Conservation (phyloP, 2,888 invertebrate species). For the Caenorhabditis zanzibari region DNA sequence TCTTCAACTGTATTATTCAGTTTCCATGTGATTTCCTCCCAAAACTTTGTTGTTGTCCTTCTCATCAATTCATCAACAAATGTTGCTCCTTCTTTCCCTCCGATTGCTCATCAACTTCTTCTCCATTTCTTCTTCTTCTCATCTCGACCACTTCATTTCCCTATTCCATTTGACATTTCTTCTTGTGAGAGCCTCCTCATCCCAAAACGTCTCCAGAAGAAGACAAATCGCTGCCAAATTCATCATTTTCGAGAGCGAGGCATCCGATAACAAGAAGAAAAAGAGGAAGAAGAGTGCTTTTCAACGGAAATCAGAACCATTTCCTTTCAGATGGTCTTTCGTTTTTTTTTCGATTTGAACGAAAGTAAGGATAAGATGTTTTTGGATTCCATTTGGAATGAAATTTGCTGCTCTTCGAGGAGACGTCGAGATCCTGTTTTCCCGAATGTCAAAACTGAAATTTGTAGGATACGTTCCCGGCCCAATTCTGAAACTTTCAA, state of each 20-base stretch:
- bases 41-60: slow-evolving; percentile 1
- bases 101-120: slow-evolving; percentile 18
- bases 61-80: slow-evolving; percentile 28
- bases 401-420: too few species aligned
- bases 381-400: neutral
- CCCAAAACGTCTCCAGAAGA: slow-evolving; percentile 52
- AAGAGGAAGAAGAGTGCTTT: slow-evolving; percentile 28
- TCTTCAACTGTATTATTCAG: neutral
- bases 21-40: neutral
- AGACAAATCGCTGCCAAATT: slow-evolving; percentile 59
- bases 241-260: slow-evolving; percentile 57
- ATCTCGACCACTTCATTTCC: slow-evolving; percentile 25
- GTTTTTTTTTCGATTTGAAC: slow-evolving; percentile 15
- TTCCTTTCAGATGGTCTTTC: slow-evolving; percentile 13
- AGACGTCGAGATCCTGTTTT: too few species aligned
- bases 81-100: slow-evolving; percentile 1
- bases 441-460: too few species aligned
- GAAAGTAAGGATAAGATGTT: neutral
- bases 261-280: slow-evolving; percentile 42
- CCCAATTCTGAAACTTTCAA: too few species aligned
- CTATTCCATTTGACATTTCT: slow-evolving; percentile 47
- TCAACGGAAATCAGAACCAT: slow-evolving; percentile 49
- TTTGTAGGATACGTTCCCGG: too few species aligned
- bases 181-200: slow-evolving; percentile 20
- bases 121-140: slow-evolving; percentile 3